Evolutionary conservation across 2,888 invertebrate genomes (phyloP), one percentile per base, ranked within the genome.

Genomic region (Nomada fucata): DNA sequence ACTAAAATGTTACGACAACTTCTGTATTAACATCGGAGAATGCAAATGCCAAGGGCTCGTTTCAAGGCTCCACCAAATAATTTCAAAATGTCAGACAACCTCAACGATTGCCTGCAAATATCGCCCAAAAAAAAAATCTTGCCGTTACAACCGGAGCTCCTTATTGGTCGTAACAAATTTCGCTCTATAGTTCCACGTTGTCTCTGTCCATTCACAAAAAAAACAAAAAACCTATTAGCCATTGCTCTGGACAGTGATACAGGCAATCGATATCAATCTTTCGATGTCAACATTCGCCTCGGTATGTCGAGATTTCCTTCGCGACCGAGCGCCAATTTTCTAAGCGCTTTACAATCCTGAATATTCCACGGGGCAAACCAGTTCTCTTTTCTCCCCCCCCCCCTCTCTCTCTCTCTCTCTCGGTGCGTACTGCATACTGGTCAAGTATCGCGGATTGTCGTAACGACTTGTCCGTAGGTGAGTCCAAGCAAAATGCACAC

Each of bases 401-500:
- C 47, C 20, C 18, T 36, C 2, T 36, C 26, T 47, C 47, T 36
- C 26, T 47, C 47, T 13, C 26, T 26, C 5, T 2, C 9, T 23
- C 23, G 13, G 20, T 9, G 53, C 52, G 55, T 42, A 2, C 10
- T 18, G 10, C 29, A 47, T 55, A 57, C 44, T 52, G 63, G 65
- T 47, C 42, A 47, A 52, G 68, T 65, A 76, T 26, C 69, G 68
- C 36, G 65, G 64, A 64, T 74, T 82, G 82, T 79, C 57, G 67
- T 74, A 84, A 79, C 76, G 76, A 76, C 79, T 44, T 64, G 52
- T 64, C 18, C 72, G 63, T 78, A 87, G 60, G 44, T 72, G 68
- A 86, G 79, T 69, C 77, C 79, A 64, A 69, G 85, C 76, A 73
- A 88, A 87, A 83, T 77, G 42, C 68, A 23, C 63, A 82, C 73